Evolutionary conservation across 1,140 invertebrate genomes (phyloP), one percentile per base, ranked within the genome.

Genomic region (Zaprionus ornatus): DNA sequence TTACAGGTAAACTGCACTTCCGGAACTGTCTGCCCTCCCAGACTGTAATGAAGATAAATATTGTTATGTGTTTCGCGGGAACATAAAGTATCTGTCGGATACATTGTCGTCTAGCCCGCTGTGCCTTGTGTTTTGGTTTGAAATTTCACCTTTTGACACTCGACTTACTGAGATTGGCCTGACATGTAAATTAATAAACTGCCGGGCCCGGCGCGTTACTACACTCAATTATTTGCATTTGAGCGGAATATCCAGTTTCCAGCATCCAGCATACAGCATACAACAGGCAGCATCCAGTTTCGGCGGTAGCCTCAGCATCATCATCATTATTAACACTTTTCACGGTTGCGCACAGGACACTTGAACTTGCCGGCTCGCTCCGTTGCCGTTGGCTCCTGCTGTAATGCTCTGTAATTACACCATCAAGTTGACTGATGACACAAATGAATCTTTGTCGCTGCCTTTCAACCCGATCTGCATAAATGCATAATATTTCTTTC

Each of bases 351-450:
- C 62, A 27, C 69, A 73, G 56, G 45, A 50, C 82, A 88, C 85
- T 88, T 88, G 85, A 88, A 90, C 79, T 86, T 78, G 23, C 50
- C 23, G 45, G 52, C 62, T 59, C 56, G 68, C 52, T 23, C 55
- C 37, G 52, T 21, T 67, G 74, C 40, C 64, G 32, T 52, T 75
- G 45, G 79, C 79, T 79, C 65, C 76, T 80, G 56, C 54, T 80
- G 74, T 88, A 82, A 85, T 90, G 79, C 72, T 66, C 76, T 80
- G 82, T 92, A 92, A 92, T 92, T 92, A 92, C 90, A 85, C 91
- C 84, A 92, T 92, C 91, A 92, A 92, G 81, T 91, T 92, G 91
- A 92, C 91, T 92, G 91, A 92, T 92, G 91, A 92, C 85, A 88
- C 80, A 88, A 91, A 92, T 92, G 90, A 92, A 92, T 92, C 91